Percentiles rank a stretch among this genome's conserved stretches.
Conservation (phyloP, 2,797 vertebrate species). For the Aldrovandia affinis region DNA sequence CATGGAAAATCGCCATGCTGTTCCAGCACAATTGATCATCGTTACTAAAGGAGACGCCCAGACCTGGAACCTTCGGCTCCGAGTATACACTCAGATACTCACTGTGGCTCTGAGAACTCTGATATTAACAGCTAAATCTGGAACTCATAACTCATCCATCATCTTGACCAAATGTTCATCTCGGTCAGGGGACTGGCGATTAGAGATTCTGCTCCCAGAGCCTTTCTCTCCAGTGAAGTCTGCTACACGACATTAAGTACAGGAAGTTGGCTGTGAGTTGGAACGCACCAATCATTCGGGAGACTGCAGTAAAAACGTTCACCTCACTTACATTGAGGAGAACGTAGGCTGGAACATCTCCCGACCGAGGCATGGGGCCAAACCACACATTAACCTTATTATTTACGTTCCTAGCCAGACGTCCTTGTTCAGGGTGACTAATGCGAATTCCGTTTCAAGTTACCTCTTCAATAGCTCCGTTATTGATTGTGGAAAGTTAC, state of each 20-base stretch:
- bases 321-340: neutral
- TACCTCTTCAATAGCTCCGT: neutral
- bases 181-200: slow-evolving; percentile 12
- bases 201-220: neutral
- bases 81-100: slow-evolving; percentile 41
- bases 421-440: neutral
- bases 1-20: slow-evolving; percentile 47
- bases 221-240: slow-evolving; percentile 15
- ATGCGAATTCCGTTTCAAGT: neutral
- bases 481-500: too few species aligned
- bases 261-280: slow-evolving; percentile 15
- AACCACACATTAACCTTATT: neutral
- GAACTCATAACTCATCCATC: slow-evolving; percentile 47
- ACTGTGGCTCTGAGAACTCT: neutral
- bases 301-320: slow-evolving; percentile 20
- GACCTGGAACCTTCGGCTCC: neutral
- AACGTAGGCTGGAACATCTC: slow-evolving; percentile 9
- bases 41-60: slow-evolving; percentile 42
- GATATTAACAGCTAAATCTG: slow-evolving; percentile 43
- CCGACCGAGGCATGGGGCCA: too few species aligned
- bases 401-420: neutral
- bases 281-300: slow-evolving; percentile 16
- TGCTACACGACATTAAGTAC: slow-evolving; percentile 24
- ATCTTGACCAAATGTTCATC: slow-evolving; percentile 9
- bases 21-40: neutral